These are phyloP conservation scores for Drosophila trapezifrons DNA, from an alignment of 1,140 invertebrate genomes.

Conservation along the genomic window DNA sequence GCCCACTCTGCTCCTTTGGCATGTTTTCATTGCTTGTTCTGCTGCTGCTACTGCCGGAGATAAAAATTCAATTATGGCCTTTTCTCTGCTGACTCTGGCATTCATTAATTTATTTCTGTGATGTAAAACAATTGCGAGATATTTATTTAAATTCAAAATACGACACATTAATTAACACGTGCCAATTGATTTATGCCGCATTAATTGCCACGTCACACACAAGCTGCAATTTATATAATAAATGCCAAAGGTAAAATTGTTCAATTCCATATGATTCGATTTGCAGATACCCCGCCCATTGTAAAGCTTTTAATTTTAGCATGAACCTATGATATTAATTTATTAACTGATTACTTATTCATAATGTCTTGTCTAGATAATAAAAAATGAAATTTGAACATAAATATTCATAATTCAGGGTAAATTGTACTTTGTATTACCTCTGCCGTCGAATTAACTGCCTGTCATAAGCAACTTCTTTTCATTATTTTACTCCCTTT, in stretches of 20 bases:
- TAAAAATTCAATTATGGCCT: constrained; percentile 74
- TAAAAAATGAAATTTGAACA: constrained; percentile 1
- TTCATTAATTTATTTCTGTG: constrained; percentile 21
- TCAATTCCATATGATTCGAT: constrained; percentile 11
- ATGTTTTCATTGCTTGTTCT: constrained; percentile 40
- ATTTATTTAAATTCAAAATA: constrained; percentile 39
- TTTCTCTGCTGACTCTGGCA: constrained; percentile 33
- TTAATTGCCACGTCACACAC: constrained; percentile 56
- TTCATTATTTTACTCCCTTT: background rate
- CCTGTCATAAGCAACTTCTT: constrained; percentile 1
- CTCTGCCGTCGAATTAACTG: background rate
- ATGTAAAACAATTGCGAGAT: constrained; percentile 11
- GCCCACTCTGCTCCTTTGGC: constrained; percentile 36
- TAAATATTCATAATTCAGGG: background rate
- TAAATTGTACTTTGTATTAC: background rate
- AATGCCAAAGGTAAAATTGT: constrained; percentile 46
- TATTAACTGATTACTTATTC: background rate
- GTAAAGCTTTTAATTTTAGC: background rate
- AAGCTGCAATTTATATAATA: constrained; percentile 65
- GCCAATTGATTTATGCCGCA: constrained; percentile 63
- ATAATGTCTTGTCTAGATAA: background rate
- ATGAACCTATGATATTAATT: too few relatives aligned
- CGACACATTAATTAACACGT: constrained; percentile 62
- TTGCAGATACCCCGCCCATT: constrained; percentile 6
- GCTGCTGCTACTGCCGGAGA: constrained; percentile 55